phyloP scores from a whole-genome alignment of 2,797 vertebrate genomes.

The Onychomys leucogaster region DNA sequence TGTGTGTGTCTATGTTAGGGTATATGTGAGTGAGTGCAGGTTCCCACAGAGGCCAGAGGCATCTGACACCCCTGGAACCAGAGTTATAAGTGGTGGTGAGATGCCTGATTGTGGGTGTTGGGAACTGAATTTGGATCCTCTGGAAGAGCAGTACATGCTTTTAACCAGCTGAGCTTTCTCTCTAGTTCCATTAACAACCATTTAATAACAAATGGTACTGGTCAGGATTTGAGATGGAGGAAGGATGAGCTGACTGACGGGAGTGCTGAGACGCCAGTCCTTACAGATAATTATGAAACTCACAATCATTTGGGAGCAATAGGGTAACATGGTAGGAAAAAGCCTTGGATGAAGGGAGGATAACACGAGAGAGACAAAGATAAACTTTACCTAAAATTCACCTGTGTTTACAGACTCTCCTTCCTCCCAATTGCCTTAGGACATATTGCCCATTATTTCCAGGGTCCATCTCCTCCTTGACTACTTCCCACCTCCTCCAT shows the following conservation, averaged over 20 bases:
- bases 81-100: not conserved
- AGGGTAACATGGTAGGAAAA: not conserved
- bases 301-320: not conserved
- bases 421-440: not conserved
- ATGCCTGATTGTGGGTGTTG: not conserved
- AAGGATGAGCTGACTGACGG: not conserved
- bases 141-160: not conserved
- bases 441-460: not conserved
- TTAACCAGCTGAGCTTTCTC: not conserved
- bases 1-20: not conserved
- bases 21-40: not conserved
- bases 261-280: not conserved
- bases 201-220: constrained; percentile 45
- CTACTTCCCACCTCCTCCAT: not conserved
- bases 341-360: not conserved
- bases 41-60: not conserved
- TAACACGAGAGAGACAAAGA: not conserved
- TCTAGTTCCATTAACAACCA: not conserved
- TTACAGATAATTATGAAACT: constrained; percentile 39
- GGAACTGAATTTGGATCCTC: not conserved
- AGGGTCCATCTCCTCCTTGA: not conserved
- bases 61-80: not conserved
- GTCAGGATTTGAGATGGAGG: constrained; percentile 13
- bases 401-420: not conserved
- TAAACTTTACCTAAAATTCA: not conserved